Conservation (phyloP, 2,888 invertebrate species). For the Drosophila acutilabella region DNA sequence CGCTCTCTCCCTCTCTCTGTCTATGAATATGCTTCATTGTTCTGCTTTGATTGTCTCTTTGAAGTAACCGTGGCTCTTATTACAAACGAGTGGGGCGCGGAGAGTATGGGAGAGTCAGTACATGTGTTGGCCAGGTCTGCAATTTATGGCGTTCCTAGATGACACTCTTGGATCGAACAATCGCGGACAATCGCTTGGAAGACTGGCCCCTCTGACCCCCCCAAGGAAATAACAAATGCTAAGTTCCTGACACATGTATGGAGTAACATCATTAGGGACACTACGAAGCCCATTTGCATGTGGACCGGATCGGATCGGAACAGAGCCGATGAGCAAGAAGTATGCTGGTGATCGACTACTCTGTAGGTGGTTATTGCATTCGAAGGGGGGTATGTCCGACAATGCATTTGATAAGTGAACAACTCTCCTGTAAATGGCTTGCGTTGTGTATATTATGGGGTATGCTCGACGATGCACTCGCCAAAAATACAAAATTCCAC, state of each 20-base stretch:
- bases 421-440: too few species aligned
- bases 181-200: constrained; percentile 44
- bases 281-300: constrained; percentile 6
- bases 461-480: too few species aligned
- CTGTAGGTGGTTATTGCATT: too few species aligned
- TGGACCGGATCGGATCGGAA: background rate
- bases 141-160: constrained; percentile 67
- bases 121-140: constrained; percentile 29
- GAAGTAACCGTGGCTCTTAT: constrained; percentile 60
- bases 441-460: too few species aligned
- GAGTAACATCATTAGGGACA: constrained; percentile 44
- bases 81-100: constrained; percentile 14
- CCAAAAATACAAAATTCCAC: too few species aligned
- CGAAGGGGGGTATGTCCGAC: too few species aligned
- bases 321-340: background rate
- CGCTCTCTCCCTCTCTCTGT: constrained; percentile 14
- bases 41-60: constrained; percentile 66
- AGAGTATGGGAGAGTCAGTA: background rate
- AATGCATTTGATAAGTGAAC: too few species aligned
- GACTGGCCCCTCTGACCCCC: background rate
- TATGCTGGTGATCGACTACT: background rate
- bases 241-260: constrained; percentile 45
- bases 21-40: constrained; percentile 50
- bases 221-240: constrained; percentile 30
- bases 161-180: constrained; percentile 53